Percentiles rank a stretch among this genome's conserved stretches.
phyloP scores from a whole-genome alignment of 2,888 invertebrate genomes.

The Trichogramma dendrolimi region DNA sequence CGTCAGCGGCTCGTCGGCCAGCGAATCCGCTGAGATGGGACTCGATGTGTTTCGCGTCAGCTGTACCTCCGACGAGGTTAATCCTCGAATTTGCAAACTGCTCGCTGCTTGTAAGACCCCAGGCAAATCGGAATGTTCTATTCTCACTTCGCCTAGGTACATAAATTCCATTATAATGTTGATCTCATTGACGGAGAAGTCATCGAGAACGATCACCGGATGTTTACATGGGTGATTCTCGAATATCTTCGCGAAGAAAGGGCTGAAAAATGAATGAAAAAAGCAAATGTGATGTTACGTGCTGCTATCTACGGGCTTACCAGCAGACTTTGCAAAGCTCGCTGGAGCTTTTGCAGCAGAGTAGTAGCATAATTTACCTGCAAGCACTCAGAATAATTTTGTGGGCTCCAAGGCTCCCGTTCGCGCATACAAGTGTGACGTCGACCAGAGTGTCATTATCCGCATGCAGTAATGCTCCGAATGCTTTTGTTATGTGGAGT shows the following conservation, averaged over 20 bases:
- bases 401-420: slow-evolving; percentile 81
- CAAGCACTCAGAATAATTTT: slow-evolving; percentile 84
- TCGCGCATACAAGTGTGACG: slow-evolving; percentile 85
- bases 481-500: slow-evolving; percentile 79
- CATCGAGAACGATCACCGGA: slow-evolving; percentile 86
- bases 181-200: slow-evolving; percentile 84
- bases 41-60: slow-evolving; percentile 44
- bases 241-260: slow-evolving; percentile 84
- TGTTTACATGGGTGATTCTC: slow-evolving; percentile 90
- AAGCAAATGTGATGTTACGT: neutral
- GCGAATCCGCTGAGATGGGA: slow-evolving; percentile 50
- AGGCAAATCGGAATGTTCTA: slow-evolving; percentile 78
- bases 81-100: slow-evolving; percentile 76
- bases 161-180: slow-evolving; percentile 88
- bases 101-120: slow-evolving; percentile 84
- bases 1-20: slow-evolving; percentile 57
- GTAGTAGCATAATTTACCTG: slow-evolving; percentile 48
- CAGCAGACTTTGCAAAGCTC: neutral
- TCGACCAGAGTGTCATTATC: slow-evolving; percentile 84
- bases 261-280: slow-evolving; percentile 59
- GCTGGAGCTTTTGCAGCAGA: neutral
- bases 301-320: no score
- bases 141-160: slow-evolving; percentile 90
- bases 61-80: slow-evolving; percentile 60
- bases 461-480: slow-evolving; percentile 82